Evolutionary conservation across 2,113 vertebrate species (phyloP), one percentile per base, ranked within the genome.

Genomic region (Boleophthalmus pectinirostris): DNA sequence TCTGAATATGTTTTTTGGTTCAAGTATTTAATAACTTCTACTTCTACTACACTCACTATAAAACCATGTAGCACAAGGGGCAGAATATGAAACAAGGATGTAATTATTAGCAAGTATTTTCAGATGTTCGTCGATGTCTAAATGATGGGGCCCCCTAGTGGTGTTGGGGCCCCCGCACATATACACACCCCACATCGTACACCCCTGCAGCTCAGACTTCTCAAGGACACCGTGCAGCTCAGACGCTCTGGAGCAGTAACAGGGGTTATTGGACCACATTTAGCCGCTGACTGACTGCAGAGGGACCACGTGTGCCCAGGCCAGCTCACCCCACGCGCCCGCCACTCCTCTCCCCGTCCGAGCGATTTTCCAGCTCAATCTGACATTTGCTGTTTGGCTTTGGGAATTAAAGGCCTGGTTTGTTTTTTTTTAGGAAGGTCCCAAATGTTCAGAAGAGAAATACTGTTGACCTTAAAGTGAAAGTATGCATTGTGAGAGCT

Each of bases 151-250:
- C 38, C 38, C 38, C 38, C 8, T 43, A 43, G 38, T 10, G 38
- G 38, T 2, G 1, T 43, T 10, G 9, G 38, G 38, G 8, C 9
- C 7, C 38, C 38, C 9, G 29, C 4, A 29, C 29, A 9, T 1
- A 43, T 43, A 10, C 7, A 43, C 38, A 43, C 8, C 8, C 38
- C 38, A 43, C 38, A 43, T 43, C 9, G 8, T 10, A 9, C 38
- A 43, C 10, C 23, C 56, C 23, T 7, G 77, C 82, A 88, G 82
- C 81, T 38, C 80, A 63, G 74, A 29, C 51, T 72, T 77, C 43
- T 79, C 87, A 93, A 90, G 91, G 92, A 90, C 84, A 67, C 73
- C 77, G 58, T 72, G 77, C 38, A 9, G 76, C 73, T 76, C 74
- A 60, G 24, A 69, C 80, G 75, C 73, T 76, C 73, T 64, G 25